Evolutionary conservation across 2,113 vertebrate genomes (phyloP), one percentile per base, ranked within the genome.

Genomic region (Tetrao urogallus): DNA sequence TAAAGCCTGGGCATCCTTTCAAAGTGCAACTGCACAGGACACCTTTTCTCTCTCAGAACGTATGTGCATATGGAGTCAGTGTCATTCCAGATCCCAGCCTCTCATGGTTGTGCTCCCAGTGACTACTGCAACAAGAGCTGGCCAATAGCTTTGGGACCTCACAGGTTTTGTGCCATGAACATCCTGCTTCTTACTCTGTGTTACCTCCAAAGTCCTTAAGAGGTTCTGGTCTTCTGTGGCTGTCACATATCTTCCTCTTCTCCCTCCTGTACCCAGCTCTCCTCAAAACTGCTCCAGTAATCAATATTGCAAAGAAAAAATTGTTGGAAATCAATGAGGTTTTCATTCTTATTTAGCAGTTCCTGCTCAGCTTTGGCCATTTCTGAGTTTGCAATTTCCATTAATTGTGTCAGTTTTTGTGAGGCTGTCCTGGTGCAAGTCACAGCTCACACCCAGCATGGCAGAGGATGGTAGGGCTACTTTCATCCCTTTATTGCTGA

Each of bases 251-350:
- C 96, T 92, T 79, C 94, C 75, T 3, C 73, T 96, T 60, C 98
- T 97, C 7, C 96, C 96, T 27, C 97, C 96, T 11, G 97, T 97
- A 82, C 97, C 98, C 86, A 97, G 89, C 85, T 98, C 97, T 83
- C 97, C 90, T 5, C 97, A 93, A 48, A 98, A 94, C 64, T 98
- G 97, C 77, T 97, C 96, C 4, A 54, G 36, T 69, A 65, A 22
- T 98, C 96, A 75, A 97, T 80, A n/a, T 98, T 96, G 89, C 97
- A 98, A 77, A 97, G 94, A 97, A 98, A 98, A 58, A 97, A 97
- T 82, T 97, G 92, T 97, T 98, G 90, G 70, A 89, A 90, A 92
- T 69, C 45, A 78, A 64, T 76, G 58, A 84, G 70, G 36, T 30
- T 57, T 17, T 71, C 81, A 73, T 48, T 77, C 22, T 85, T 54